These are phyloP conservation scores for Pediacus dermestoides DNA, from an alignment of 2,888 invertebrate genomes.

Conservation along the genomic window DNA sequence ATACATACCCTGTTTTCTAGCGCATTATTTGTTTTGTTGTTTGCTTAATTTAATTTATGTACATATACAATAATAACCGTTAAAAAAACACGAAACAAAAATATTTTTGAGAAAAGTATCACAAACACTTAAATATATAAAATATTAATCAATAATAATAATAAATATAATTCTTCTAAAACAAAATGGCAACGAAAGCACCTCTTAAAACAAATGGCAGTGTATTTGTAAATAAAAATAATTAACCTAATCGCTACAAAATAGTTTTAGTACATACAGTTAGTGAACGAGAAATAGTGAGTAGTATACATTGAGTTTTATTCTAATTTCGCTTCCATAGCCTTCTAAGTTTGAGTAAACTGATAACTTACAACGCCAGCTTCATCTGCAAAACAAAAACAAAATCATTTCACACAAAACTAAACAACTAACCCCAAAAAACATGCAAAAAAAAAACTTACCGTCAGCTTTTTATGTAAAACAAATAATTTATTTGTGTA, in stretches of 20 bases:
- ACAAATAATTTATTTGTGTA: conserved; percentile 29
- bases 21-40: too few species aligned
- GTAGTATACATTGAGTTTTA: conserved; percentile 7
- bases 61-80: too few species aligned
- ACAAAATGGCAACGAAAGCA: too few species aligned
- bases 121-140: too few species aligned
- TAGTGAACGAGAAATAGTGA: background rate
- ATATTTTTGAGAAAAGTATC: too few species aligned
- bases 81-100: too few species aligned
- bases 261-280: conserved; percentile 8
- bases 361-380: conserved; percentile 54
- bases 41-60: too few species aligned
- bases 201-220: conserved; percentile 7
- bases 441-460: conserved; percentile 20
- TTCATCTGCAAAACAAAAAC: conserved; percentile 47
- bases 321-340: conserved; percentile 1
- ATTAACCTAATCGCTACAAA: conserved; percentile 12
- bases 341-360: conserved; percentile 50
- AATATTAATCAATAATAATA: too few species aligned
- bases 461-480: conserved; percentile 18
- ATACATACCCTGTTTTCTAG: too few species aligned
- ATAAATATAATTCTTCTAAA: too few species aligned
- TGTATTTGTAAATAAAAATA: conserved; percentile 12
- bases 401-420: conserved; percentile 6
- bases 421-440: conserved; percentile 3